Percentiles rank a stretch among this genome's conserved stretches.
Evolutionary conservation across 2,113 vertebrate species (phyloP).

Genomic region (Pomatorhinus ruficollis): DNA sequence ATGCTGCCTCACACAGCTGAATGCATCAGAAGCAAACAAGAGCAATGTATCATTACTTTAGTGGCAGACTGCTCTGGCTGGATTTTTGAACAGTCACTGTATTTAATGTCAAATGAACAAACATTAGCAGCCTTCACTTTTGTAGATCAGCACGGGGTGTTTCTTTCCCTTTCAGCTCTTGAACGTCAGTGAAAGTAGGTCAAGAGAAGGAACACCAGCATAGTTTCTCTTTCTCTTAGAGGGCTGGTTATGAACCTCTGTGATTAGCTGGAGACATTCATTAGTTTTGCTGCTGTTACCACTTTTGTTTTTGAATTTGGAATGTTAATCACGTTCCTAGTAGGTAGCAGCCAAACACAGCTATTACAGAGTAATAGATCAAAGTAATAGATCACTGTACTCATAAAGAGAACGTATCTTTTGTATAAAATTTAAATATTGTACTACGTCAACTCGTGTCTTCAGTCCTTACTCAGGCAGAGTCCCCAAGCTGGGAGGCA

Average conservation of each 20-base stretch:
- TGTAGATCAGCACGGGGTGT: background rate
- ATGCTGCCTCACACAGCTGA: background rate
- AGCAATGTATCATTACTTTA: background rate
- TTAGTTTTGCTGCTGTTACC: conserved; percentile 25
- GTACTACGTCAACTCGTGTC: background rate
- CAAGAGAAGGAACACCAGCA: background rate
- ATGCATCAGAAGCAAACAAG: background rate
- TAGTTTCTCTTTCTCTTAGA: background rate
- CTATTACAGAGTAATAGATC: conserved; percentile 13
- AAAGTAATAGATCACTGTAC: background rate
- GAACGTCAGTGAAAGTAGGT: background rate
- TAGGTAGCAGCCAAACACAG: conserved; percentile 43
- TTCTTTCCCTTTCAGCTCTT: background rate
- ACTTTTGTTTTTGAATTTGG: conserved; percentile 23
- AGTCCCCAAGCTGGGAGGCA: background rate
- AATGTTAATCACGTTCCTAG: conserved; percentile 48
- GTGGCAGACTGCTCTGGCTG: background rate
- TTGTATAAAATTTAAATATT: background rate
- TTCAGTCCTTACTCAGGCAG: background rate
- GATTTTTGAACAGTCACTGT: background rate
- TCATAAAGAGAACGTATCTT: background rate
- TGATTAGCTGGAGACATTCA: background rate
- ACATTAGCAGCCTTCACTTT: background rate
- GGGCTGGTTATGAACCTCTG: conserved; percentile 22
- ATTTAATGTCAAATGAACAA: background rate